phyloP scores from a whole-genome alignment of 92 coral and sea anemone species.

The Nematostella vectensis region DNA sequence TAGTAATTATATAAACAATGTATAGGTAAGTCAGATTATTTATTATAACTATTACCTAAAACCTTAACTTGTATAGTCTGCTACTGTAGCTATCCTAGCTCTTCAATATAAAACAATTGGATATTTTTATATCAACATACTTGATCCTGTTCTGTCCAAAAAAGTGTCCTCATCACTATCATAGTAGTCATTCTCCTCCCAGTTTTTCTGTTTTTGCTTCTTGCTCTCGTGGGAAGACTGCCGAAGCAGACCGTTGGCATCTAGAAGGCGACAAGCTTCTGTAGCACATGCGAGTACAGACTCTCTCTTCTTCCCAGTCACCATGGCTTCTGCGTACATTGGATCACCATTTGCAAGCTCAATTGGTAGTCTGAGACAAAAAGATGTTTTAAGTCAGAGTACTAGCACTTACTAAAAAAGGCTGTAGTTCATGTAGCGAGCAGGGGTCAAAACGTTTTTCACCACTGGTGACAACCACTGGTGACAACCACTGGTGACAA shows the following conservation, averaged over 20 bases:
- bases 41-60: too few species aligned
- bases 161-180: slow-evolving; percentile 98
- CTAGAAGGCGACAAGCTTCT: slow-evolving; percentile 86
- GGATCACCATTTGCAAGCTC: slow-evolving; percentile 87
- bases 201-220: slow-evolving; percentile 78
- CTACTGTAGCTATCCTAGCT: too few species aligned
- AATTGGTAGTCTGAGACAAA: slow-evolving; percentile 58
- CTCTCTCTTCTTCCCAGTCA: slow-evolving; percentile 88
- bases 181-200: slow-evolving; percentile 94
- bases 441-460: too few species aligned
- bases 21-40: too few species aligned
- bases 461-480: too few species aligned
- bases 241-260: slow-evolving; percentile 85
- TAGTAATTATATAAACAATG: too few species aligned
- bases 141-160: slow-evolving; percentile 94
- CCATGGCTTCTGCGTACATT: slow-evolving; percentile 84
- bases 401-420: background rate
- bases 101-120: too few species aligned
- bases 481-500: too few species aligned
- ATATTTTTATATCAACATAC: slow-evolving; percentile 37
- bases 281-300: slow-evolving; percentile 87
- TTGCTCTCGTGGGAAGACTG: slow-evolving; percentile 94
- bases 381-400: too few species aligned
- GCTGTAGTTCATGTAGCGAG: too few species aligned
- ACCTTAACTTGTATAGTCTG: too few species aligned